Conservation (phyloP, 1,140 invertebrate genomes). For the Thaumetopoea pityocampa region DNA sequence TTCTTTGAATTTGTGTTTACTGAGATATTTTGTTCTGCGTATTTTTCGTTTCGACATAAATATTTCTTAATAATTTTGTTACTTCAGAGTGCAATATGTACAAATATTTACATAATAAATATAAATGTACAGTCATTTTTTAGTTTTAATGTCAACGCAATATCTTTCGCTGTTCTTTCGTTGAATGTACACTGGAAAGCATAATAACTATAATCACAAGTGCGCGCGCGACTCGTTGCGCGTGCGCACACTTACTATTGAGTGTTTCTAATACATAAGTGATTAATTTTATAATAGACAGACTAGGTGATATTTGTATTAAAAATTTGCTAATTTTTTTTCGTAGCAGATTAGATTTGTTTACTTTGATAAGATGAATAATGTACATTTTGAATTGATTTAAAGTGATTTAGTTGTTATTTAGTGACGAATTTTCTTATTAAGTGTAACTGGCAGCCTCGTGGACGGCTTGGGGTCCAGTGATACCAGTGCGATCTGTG, state of each 20-base stretch:
- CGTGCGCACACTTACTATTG: slow-evolving; percentile 45
- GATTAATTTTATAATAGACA: slow-evolving; percentile 70
- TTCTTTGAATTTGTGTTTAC: slow-evolving; percentile 62
- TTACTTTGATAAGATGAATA: slow-evolving; percentile 68
- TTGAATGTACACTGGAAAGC: slow-evolving; percentile 66
- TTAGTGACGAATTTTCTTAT: slow-evolving; percentile 69
- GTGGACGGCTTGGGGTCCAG: slow-evolving; percentile 44
- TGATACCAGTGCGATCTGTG: slow-evolving; percentile 70
- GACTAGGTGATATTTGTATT: slow-evolving; percentile 72
- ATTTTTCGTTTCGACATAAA: slow-evolving; percentile 66
- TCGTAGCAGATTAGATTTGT: slow-evolving; percentile 74
- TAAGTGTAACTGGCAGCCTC: slow-evolving; percentile 66
- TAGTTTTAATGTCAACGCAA: slow-evolving; percentile 74
- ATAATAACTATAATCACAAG: slow-evolving; percentile 69
- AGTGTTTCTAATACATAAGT: slow-evolving; percentile 71
- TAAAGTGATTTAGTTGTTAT: slow-evolving; percentile 76
- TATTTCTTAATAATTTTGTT: slow-evolving; percentile 70
- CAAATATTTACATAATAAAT: slow-evolving; percentile 75
- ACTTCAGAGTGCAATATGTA: slow-evolving; percentile 76
- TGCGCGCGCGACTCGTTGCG: no score
- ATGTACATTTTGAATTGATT: slow-evolving; percentile 74
- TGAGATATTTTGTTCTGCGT: slow-evolving; percentile 60
- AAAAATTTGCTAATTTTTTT: slow-evolving; percentile 75
- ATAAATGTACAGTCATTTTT: slow-evolving; percentile 73
- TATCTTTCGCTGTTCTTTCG: slow-evolving; percentile 61